Percentiles rank a stretch among this genome's conserved stretches.
These are phyloP conservation scores for Leucophenga montana DNA, from an alignment of 2,888 invertebrate species.

Conservation along the genomic window DNA sequence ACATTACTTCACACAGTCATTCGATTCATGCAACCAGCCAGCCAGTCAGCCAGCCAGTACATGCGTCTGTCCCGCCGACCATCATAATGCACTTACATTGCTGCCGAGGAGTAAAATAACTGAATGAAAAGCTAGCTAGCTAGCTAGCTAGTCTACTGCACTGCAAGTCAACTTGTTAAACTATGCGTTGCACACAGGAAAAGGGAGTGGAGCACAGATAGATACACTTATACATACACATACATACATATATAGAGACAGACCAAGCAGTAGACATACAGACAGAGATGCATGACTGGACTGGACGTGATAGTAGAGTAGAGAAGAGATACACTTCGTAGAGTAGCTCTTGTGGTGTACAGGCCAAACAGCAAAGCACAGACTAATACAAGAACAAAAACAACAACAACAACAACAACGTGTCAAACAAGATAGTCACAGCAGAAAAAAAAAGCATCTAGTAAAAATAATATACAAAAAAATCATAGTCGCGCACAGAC, in stretches of 20 bases:
- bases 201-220: slow-evolving; percentile 38
- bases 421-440: slow-evolving; percentile 15
- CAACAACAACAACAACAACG: slow-evolving; percentile 18
- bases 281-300: neutral
- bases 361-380: neutral
- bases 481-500: neutral
- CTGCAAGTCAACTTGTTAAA: no score
- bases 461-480: neutral
- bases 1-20: slow-evolving; percentile 3
- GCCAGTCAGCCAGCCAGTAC: no score
- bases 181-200: slow-evolving; percentile 38
- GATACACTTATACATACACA: no score
- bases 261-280: neutral
- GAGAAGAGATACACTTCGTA: no score
- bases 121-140: slow-evolving; percentile 44
- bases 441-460: slow-evolving; percentile 9
- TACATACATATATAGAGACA: no score
- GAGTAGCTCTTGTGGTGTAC: neutral
- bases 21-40: no score
- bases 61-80: no score
- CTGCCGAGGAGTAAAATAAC: slow-evolving; percentile 39
- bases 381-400: slow-evolving; percentile 3
- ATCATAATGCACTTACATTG: neutral
- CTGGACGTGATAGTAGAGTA: no score
- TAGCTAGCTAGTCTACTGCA: no score